Evolutionary conservation across 1,140 invertebrate species (phyloP), one percentile per base, ranked within the genome.

Genomic region (Cydia splendana): DNA sequence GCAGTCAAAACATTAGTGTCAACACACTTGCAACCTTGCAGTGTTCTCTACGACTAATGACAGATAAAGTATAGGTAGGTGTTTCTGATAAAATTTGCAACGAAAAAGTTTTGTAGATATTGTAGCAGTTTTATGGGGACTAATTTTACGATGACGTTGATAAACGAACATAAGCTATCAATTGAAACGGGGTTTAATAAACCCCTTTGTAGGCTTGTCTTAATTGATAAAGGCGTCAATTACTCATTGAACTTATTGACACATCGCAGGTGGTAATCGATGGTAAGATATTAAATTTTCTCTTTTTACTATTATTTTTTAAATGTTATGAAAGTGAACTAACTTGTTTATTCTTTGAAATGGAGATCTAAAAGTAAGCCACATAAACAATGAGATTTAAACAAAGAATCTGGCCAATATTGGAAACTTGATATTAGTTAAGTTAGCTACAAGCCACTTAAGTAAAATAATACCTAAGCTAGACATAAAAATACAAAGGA

Each of bases 1-100:
- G 82, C 88, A 88, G 90, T 88, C 85, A 87, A 85, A 85, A 88
- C 82, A 90, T 83, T 85, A 88, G 85, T 89, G 91, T 92, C 91
- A 92, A 93, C 91, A 92, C 88, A 91, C 90, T 89, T 87, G 84
- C 91, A 93, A 93, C 91, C 91, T 93, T 93, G 90, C 90, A 87
- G 83, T 86, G 91, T 85, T 91, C 91, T 91, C 89, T 90, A 90
- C 85, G 82, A 91, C 85, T 90, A 84, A 83, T 84, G 90, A 89
- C 90, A 88, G 90, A 93, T 91, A 93, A 93, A 92, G 85, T 34
- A 75, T 75, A 75, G 67, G 24, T 24, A 24, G 24, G 38, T 71
- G 34, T 42, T 10, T 71, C 30, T 71, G 67, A 71, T 71, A 45
- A 71, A 71, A 71, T 20, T 71, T 71, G n/a, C 67, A 71, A 20